These are phyloP conservation scores for Dendrolimus houi DNA, from an alignment of 2,888 invertebrate species.

Conservation along the genomic window DNA sequence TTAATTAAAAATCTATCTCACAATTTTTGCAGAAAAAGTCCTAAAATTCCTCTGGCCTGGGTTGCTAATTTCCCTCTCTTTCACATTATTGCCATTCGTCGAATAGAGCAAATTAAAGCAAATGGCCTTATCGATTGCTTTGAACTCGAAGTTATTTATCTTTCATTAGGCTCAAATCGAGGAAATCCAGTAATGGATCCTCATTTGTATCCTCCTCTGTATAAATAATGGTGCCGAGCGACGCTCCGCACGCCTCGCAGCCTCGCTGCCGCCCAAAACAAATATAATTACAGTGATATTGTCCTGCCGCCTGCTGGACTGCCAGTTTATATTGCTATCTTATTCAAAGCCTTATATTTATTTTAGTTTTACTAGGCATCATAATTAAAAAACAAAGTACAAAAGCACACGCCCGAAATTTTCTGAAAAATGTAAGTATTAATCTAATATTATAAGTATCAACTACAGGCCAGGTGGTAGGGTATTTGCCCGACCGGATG, in stretches of 20 bases:
- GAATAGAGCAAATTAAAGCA: conserved; percentile 48
- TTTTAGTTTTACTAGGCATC: no score
- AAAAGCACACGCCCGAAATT: no score
- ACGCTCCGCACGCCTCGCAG: conserved; percentile 35
- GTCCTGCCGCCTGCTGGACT: conserved; percentile 24
- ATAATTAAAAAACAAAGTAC: no score
- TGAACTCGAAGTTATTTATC: conserved; percentile 61
- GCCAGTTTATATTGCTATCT: conserved; percentile 12
- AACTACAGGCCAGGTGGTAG: no score
- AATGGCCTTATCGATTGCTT: conserved; percentile 53
- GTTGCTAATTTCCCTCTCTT: no score
- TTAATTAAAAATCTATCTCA: no score
- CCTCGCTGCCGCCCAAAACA: conserved; percentile 39
- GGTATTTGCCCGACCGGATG: no score
- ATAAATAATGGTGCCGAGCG: conserved; percentile 53
- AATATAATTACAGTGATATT: conserved; percentile 54
- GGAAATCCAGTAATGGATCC: conserved; percentile 63
- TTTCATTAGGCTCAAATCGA: conserved; percentile 63
- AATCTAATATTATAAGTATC: no score
- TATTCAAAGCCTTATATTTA: not conserved
- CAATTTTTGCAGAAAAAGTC: no score
- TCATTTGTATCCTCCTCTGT: conserved; percentile 62
- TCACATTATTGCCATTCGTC: conserved; percentile 11
- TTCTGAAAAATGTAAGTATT: no score
- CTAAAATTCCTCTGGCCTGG: no score